Percentiles rank a stretch among this genome's conserved stretches.
Evolutionary conservation across 2,113 vertebrate species (phyloP).

Genomic region (Bos taurus): DNA sequence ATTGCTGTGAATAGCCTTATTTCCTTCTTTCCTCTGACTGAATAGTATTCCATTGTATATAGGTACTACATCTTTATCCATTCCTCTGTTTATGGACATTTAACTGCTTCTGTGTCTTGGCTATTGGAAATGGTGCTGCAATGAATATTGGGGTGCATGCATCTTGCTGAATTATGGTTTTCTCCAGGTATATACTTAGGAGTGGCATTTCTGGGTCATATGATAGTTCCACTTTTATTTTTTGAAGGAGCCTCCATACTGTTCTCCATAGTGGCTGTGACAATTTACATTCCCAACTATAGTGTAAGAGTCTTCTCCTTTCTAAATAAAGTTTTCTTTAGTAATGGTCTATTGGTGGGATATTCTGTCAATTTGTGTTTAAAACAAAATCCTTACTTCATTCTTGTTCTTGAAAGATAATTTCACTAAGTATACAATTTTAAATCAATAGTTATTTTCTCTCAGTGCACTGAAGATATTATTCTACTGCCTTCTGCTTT

Average conservation of each 20-base stretch:
- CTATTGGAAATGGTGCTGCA: background rate
- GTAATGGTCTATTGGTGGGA: background rate
- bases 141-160: background rate
- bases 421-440: background rate
- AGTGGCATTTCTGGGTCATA: background rate
- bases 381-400: background rate
- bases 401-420: conserved; percentile 2
- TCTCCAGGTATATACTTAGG: background rate
- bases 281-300: background rate
- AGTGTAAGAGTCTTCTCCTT: background rate
- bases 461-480: background rate
- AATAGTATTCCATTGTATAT: background rate
- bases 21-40: background rate
- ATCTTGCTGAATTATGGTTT: background rate
- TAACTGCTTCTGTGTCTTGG: background rate
- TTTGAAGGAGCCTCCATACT: background rate
- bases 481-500: background rate
- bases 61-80: background rate
- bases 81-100: background rate
- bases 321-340: background rate
- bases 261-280: background rate
- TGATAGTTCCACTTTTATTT: background rate
- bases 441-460: background rate
- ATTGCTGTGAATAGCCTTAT: background rate
- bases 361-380: background rate